A percentile compares a stretch with the other conserved stretches of the same genome.
phyloP scores from a whole-genome alignment of 2,888 invertebrate genomes.

The Eupeodes luniger region DNA sequence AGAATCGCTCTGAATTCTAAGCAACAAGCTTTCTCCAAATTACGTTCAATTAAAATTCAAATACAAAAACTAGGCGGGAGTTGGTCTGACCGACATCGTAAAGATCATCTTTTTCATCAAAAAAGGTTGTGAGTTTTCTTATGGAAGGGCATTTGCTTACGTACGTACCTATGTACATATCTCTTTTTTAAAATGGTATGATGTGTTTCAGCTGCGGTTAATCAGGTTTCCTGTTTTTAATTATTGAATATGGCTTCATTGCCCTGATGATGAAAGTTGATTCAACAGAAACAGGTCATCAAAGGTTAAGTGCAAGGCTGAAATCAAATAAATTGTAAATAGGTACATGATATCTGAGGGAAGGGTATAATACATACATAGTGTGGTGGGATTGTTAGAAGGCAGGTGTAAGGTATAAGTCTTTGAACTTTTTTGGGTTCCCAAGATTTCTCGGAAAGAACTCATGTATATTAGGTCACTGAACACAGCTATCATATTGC shows the following conservation, averaged over 20 bases:
- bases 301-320: slow-evolving; percentile 72
- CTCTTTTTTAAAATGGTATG: slow-evolving; percentile 42
- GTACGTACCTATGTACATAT: slow-evolving; percentile 5
- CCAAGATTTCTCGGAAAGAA: neutral
- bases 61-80: slow-evolving; percentile 35
- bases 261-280: slow-evolving; percentile 46
- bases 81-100: slow-evolving; percentile 30
- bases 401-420: neutral
- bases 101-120: slow-evolving; percentile 8
- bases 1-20: neutral
- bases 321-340: slow-evolving; percentile 8
- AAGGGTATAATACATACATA: neutral
- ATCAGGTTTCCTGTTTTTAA: slow-evolving; percentile 51
- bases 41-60: slow-evolving; percentile 46
- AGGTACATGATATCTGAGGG: no score
- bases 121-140: slow-evolving; percentile 17
- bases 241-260: slow-evolving; percentile 50
- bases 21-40: slow-evolving; percentile 56
- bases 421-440: slow-evolving; percentile 29
- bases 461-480: slow-evolving; percentile 14
- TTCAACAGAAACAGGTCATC: slow-evolving; percentile 46
- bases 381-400: neutral
- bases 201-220: slow-evolving; percentile 2
- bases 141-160: slow-evolving; percentile 16
- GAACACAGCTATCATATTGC: neutral